Evolutionary conservation across 2,888 invertebrate species (phyloP), one percentile per base, ranked within the genome.

Genomic region (Pocota personata): DNA sequence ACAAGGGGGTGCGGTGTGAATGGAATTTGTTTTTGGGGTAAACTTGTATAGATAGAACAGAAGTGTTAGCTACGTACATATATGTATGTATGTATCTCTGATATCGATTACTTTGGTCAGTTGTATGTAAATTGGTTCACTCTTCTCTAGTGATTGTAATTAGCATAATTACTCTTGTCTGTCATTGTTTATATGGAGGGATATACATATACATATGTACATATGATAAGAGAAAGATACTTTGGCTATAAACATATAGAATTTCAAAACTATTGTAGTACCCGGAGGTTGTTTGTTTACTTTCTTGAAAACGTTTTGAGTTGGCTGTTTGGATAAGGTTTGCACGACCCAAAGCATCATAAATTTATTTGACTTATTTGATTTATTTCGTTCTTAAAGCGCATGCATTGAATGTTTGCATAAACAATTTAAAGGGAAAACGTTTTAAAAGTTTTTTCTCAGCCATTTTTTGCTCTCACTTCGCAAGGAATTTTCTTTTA

Each of bases 81-180:
- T n/a, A n/a, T n/a, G n/a, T n/a, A n/a, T n/a, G n/a, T n/a, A n/a
- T n/a, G 24, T 24, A 5, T 14, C 6, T 21, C 2, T 19, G 40
- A 30, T 46, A 64, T 64, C 46, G 62, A 46, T 64, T 64, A 19
- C 30, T 46, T 30, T 12, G 43, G 62, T 46, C 46, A 62, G 62
- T 46, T 62, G 10, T 16, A 62, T 62, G 46, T 30, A 46, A 16
- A 62, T 46, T 62, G 19, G 27, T 52, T 16, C 10, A 43, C 40
- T 27, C 12, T 43, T 48, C 48, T 19, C 32, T 21, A 30, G 64
- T 48, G 64, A 64, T 19, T 32, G n/a, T 32, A 48, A 48, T 48
- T 48, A 64, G 16, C 48, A 64, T 32, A 48, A 64, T 32, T 64
- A 48, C 32, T 32, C 16, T 62, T 43, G 43, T 27, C 27, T 27